Conservation (phyloP, 2,888 invertebrate genomes). For the Agrochola macilenta region DNA sequence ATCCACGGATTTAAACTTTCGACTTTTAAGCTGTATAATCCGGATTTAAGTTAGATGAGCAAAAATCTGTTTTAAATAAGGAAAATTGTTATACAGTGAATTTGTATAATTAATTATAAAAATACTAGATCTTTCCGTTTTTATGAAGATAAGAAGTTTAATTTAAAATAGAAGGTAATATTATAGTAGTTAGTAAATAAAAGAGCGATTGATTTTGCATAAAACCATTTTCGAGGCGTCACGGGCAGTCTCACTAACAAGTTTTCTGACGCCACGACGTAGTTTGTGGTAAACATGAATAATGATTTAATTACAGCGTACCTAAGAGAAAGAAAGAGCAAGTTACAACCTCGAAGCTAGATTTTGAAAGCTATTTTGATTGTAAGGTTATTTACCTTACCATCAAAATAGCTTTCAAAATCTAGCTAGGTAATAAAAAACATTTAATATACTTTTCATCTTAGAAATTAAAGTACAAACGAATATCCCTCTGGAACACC, state of each 20-base stretch:
- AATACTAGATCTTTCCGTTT: not conserved
- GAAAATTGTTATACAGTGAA: constrained; percentile 6
- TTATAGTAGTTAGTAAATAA: not conserved
- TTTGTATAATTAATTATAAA: not conserved
- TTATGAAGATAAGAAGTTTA: not conserved
- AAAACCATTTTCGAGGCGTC: not conserved
- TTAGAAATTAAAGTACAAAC: not conserved
- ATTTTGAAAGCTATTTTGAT: not conserved
- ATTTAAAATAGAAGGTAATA: not conserved
- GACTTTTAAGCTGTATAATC: constrained; percentile 39
- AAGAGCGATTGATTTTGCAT: no score
- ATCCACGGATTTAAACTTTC: constrained; percentile 48
- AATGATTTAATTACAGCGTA: not conserved
- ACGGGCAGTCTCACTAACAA: not conserved
- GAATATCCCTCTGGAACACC: not conserved
- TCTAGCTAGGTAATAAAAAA: no score
- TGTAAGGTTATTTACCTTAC: no score
- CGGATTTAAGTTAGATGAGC: constrained; percentile 2
- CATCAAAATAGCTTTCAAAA: no score
- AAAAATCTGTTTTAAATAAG: constrained; percentile 28
- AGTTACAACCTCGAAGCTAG: not conserved
- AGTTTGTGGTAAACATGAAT: not conserved
- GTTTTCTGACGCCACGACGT: not conserved
- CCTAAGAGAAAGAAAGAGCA: not conserved
- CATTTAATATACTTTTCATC: no score